Conservation (phyloP, 2,113 vertebrate genomes). For the Anser brachyrhynchus region DNA sequence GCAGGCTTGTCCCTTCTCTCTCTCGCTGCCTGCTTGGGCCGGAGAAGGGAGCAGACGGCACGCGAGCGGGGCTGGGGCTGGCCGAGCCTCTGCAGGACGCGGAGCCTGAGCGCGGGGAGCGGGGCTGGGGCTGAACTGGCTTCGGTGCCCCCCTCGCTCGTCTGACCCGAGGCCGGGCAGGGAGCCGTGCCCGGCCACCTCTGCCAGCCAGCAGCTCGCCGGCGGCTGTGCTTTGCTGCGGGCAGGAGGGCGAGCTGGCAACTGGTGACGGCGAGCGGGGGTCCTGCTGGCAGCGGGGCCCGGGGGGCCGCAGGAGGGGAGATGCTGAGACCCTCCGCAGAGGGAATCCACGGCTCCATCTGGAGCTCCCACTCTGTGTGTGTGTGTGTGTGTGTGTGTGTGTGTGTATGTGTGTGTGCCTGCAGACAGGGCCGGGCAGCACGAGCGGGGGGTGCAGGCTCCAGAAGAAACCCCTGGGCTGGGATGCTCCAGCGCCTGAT, state of each 20-base stretch:
- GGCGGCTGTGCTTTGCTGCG: background rate
- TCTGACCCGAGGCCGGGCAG: background rate
- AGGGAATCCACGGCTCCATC: conserved; percentile 16
- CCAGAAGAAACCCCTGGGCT: background rate
- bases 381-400: background rate
- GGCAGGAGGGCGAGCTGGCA: background rate
- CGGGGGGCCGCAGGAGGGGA: background rate
- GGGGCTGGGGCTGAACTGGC: background rate
- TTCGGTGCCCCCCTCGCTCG: background rate
- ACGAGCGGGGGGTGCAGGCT: background rate
- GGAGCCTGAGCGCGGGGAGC: background rate
- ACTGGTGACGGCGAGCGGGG: background rate
- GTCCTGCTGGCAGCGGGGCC: conserved; percentile 43
- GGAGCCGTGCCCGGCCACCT: background rate
- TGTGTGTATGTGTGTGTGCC: background rate
- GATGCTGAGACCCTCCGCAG: background rate
- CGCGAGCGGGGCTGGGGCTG: background rate
- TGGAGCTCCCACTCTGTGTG: conserved; percentile 50
- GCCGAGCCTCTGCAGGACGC: background rate
- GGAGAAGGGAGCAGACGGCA: conserved; percentile 24
- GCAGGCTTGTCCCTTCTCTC: background rate
- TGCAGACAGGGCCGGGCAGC: background rate
- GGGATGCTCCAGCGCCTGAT: background rate
- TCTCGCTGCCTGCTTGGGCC: background rate
- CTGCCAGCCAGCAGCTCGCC: background rate